phyloP scores from a whole-genome alignment of 2,888 invertebrate species.

The Drosophila emarginata region DNA sequence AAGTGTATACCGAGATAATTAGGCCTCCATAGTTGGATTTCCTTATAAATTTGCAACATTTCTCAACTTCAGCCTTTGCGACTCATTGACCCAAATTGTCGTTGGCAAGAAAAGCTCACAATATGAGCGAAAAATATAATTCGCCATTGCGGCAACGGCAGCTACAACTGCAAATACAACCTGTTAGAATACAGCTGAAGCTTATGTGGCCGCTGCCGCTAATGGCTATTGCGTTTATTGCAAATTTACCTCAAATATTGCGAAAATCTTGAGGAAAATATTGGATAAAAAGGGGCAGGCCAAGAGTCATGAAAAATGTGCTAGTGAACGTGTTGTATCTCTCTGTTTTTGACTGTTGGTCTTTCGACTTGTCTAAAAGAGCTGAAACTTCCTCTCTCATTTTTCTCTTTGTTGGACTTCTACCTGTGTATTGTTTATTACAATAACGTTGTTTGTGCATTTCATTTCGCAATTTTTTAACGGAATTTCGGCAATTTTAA shows the following conservation, averaged over 20 bases:
- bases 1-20: not conserved
- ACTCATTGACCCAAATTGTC: slow-evolving; percentile 43
- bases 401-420: slow-evolving; percentile 27
- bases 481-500: slow-evolving; percentile 41
- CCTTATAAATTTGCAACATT: slow-evolving; percentile 17
- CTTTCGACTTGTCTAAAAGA: slow-evolving; percentile 18
- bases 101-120: slow-evolving; percentile 26
- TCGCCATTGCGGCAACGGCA: slow-evolving; percentile 8
- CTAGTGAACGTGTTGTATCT: slow-evolving; percentile 54
- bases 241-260: slow-evolving; percentile 67
- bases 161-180: slow-evolving; percentile 43
- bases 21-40: slow-evolving; percentile 13
- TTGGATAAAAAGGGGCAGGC: slow-evolving; percentile 37
- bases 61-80: slow-evolving; percentile 6
- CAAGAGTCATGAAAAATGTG: slow-evolving; percentile 27
- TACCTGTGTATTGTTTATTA: slow-evolving; percentile 24
- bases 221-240: slow-evolving; percentile 70
- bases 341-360: slow-evolving; percentile 25
- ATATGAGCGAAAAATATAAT: slow-evolving; percentile 12
- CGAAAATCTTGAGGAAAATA: slow-evolving; percentile 65
- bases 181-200: slow-evolving; percentile 36
- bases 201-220: slow-evolving; percentile 40
- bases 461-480: slow-evolving; percentile 13
- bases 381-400: slow-evolving; percentile 14
- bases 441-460: slow-evolving; percentile 44